Percentiles rank a stretch among this genome's conserved stretches.
Evolutionary conservation across 2,888 invertebrate species (phyloP).

Genomic region (Hydrotaea cyrtoneurina): DNA sequence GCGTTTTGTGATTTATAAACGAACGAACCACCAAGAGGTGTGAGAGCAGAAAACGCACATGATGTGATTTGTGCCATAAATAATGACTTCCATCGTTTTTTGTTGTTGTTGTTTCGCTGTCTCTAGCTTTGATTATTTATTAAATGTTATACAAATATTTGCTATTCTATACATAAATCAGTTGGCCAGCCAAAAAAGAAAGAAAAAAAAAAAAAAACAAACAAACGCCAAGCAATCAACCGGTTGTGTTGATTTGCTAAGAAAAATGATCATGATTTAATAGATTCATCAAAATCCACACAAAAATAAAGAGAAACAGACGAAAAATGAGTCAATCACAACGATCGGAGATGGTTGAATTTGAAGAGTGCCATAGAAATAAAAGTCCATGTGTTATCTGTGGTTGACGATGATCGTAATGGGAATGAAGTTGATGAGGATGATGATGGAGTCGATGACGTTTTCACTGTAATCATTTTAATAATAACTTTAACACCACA

Average conservation of each 20-base stretch:
- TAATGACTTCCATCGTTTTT: not conserved
- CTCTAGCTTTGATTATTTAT: conserved; percentile 3
- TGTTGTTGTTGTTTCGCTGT: too few relatives aligned
- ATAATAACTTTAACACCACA: conserved; percentile 63
- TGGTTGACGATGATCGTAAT: too few relatives aligned
- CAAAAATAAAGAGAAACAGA: not conserved
- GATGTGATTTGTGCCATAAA: not conserved
- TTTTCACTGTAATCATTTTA: conserved; percentile 56
- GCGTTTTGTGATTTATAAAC: not conserved
- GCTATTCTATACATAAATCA: conserved; percentile 36
- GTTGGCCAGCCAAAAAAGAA: not conserved
- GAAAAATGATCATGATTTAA: conserved; percentile 38
- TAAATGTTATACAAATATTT: conserved; percentile 52
- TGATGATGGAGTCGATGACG: conserved; percentile 42
- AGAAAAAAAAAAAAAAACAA: too few relatives aligned
- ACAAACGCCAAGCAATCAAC: not conserved
- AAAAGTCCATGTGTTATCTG: not conserved
- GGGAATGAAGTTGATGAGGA: not conserved
- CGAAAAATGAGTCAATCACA: not conserved
- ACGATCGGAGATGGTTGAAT: not conserved
- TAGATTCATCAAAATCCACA: conserved; percentile 35
- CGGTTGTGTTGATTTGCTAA: conserved; percentile 11
- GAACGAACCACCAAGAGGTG: not conserved
- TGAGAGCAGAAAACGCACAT: not conserved
- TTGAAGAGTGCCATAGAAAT: not conserved